Evolutionary conservation across 2,113 vertebrate genomes (phyloP).

Genomic region (Balaenoptera acutorostrata): DNA sequence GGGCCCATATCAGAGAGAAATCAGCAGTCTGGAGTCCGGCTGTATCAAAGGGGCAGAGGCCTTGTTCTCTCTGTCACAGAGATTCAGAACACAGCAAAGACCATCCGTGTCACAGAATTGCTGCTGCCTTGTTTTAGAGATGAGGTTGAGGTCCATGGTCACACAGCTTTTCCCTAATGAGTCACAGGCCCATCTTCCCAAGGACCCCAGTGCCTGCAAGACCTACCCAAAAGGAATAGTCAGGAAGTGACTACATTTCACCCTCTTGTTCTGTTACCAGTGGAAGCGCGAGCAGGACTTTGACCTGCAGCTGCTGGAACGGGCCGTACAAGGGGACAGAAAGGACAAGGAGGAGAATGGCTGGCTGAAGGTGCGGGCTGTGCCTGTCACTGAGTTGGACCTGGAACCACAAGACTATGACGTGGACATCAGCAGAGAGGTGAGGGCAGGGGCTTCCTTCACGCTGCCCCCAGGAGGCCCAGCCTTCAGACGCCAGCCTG

Average conservation of each 20-base stretch:
- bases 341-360: conserved; percentile 89
- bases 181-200: neutral
- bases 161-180: neutral
- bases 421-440: conserved; percentile 96
- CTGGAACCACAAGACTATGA: conserved; percentile 93
- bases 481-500: neutral
- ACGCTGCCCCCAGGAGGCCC: neutral
- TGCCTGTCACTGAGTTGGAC: conserved; percentile 85
- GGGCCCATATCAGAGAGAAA: neutral
- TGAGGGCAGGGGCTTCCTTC: conserved; percentile 68
- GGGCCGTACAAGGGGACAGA: conserved; percentile 88
- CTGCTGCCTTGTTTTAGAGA: neutral
- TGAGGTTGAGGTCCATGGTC: neutral
- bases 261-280: conserved; percentile 86
- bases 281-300: conserved; percentile 99
- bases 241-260: conserved; percentile 65
- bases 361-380: conserved; percentile 88
- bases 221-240: neutral
- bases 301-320: conserved; percentile 97
- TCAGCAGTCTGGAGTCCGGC: neutral
- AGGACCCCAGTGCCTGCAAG: neutral
- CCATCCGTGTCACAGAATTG: neutral
- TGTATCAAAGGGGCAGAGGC: neutral
- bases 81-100: neutral
- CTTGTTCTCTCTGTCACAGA: neutral